Percentiles rank a stretch among this genome's conserved stretches.
These are phyloP conservation scores for Pachydiplax longipennis DNA, from an alignment of 2,888 invertebrate species.

Conservation along the genomic window DNA sequence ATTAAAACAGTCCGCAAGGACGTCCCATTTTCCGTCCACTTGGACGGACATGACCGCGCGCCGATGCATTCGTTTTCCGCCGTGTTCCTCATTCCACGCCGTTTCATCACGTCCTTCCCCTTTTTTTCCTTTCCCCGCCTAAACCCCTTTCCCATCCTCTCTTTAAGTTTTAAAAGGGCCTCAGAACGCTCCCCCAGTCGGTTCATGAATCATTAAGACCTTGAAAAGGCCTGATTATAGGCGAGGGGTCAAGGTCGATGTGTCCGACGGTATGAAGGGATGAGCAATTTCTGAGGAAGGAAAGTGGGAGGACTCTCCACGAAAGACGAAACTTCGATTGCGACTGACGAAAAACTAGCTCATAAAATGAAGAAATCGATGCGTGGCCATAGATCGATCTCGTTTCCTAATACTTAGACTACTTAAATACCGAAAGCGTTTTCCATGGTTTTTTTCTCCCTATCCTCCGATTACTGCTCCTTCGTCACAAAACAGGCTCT, in stretches of 20 bases:
- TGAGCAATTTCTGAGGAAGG: too few relatives aligned
- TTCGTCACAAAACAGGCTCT: too few relatives aligned
- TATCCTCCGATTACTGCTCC: too few relatives aligned
- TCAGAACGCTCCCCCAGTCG: neutral
- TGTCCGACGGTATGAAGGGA: neutral
- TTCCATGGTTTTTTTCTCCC: too few relatives aligned
- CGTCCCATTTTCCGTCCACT: neutral
- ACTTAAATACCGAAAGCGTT: too few relatives aligned
- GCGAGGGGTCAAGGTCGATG: neutral
- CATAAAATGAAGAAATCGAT: too few relatives aligned
- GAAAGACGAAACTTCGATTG: too few relatives aligned
- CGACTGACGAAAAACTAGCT: too few relatives aligned
- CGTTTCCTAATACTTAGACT: too few relatives aligned
- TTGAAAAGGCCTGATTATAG: neutral
- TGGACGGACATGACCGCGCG: neutral
- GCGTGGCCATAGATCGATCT: too few relatives aligned
- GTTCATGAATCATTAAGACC: neutral
- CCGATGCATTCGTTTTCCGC: neutral
- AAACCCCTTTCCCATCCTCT: neutral
- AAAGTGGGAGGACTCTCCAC: neutral
- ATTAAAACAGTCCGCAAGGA: neutral
- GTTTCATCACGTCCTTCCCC: neutral
- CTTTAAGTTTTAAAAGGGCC: neutral
- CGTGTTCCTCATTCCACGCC: neutral
- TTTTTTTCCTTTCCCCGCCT: neutral